Conservation (phyloP, 2,113 vertebrate species). For the Puffinus mauretanicus region DNA sequence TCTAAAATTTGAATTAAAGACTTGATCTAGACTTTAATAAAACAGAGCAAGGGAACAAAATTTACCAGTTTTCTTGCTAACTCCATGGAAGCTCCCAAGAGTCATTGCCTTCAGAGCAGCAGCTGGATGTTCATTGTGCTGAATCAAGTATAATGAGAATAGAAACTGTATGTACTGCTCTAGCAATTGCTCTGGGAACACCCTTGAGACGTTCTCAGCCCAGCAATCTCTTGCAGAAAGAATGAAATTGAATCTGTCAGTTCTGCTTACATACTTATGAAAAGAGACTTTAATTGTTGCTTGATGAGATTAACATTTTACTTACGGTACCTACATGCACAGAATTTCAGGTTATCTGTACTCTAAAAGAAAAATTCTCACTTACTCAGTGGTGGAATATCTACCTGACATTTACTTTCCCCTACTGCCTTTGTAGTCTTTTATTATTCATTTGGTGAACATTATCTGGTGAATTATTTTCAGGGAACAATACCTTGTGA, state of each 20-base stretch:
- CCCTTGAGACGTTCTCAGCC: background rate
- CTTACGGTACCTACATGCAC: background rate
- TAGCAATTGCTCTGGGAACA: background rate
- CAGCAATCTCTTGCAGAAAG: background rate
- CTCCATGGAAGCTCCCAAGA: background rate
- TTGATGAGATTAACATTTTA: slow-evolving; percentile 4
- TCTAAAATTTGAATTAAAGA: background rate
- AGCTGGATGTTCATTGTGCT: slow-evolving; percentile 34
- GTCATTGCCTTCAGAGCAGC: background rate
- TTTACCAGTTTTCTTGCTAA: background rate
- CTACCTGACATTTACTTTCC: background rate
- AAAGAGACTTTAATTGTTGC: background rate
- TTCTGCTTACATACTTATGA: background rate
- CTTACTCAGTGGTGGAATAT: background rate
- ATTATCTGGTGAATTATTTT: background rate
- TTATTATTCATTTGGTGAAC: background rate
- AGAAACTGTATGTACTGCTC: background rate
- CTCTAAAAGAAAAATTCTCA: background rate
- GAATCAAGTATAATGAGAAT: slow-evolving; percentile 18
- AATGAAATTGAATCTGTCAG: background rate
- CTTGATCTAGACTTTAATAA: background rate
- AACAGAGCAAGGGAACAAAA: background rate
- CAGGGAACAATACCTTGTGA: background rate
- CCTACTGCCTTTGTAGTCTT: background rate
- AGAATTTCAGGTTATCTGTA: background rate